Evolutionary conservation across 1,140 invertebrate genomes (phyloP), one percentile per base, ranked within the genome.

Genomic region (Zaprionus capensis): DNA sequence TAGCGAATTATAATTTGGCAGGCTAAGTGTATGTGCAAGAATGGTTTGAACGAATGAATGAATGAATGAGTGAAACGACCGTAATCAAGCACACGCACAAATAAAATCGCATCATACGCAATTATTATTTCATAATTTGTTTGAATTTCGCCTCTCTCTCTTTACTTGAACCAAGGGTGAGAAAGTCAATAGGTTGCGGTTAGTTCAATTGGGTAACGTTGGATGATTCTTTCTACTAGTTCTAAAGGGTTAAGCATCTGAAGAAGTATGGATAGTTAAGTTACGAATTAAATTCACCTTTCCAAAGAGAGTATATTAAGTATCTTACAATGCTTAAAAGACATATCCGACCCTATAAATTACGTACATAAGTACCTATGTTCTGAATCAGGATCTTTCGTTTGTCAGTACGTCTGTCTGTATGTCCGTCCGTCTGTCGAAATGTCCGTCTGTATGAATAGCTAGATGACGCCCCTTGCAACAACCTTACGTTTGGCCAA

Each of bases 61-160:
- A 63, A 71, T 71, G 64, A 71, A 70, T 74, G 73, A 66, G 71
- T 82, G 57, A 41, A 59, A 22, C 17, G 24, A 36, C 69, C 63
- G 51, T 76, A 84, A 78, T 73, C 75, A 66, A 62, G 36, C 57
- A 62, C 7, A 66, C 20, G 28, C 20, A 34, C 64, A 58, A 69
- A 78, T 75, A 73, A 74, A 82, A 91, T 83, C 82, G 65, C 73
- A 81, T 79, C 78, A 82, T 84, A 55, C 59, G 59, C 79, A 87
- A 87, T 91, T 87, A 91, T 91, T 91, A 91, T 87, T 87, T 83
- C 76, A 91, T 91, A 91, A 91, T 84, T 87, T 91, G 85, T 80
- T 81, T 88, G 85, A 78, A 71, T 78, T 67, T 56, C 26, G 44
- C 46, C 24, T 69, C 75, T 71, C 31, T 26, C 24, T 24, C 24